Percentiles rank a stretch among this genome's conserved stretches.
Conservation (phyloP, 2,113 vertebrate genomes). For the Rhinogobius similis region DNA sequence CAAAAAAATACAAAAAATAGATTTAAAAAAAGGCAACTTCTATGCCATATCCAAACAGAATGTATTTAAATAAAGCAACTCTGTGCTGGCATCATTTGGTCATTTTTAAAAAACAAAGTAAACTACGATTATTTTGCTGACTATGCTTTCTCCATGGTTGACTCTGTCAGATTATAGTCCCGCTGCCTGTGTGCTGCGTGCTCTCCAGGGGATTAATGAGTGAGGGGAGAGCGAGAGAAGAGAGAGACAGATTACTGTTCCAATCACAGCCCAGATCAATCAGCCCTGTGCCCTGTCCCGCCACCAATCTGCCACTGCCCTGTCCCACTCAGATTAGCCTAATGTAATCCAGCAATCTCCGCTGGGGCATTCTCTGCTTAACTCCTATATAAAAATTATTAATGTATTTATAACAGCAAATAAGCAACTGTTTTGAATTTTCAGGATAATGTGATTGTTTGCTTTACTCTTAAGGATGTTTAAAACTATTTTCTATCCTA, state of each 20-base stretch:
- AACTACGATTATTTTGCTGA: background rate
- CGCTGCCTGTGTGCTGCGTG: conserved; percentile 15
- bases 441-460: too few relatives aligned
- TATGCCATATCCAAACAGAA: conserved; percentile 16
- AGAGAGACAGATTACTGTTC: conserved; percentile 41
- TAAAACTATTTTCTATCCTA: too few relatives aligned
- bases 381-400: too few relatives aligned
- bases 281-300: conserved; percentile 13
- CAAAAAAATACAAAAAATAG: conserved; percentile 3
- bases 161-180: conserved; percentile 2
- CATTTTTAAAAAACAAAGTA: too few relatives aligned
- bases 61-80: background rate
- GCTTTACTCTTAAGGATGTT: too few relatives aligned
- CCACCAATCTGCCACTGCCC: conserved; percentile 14
- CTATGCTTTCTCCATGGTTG: background rate
- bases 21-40: background rate
- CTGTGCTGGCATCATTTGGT: conserved; percentile 1
- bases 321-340: conserved; percentile 14
- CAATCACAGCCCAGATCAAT: conserved; percentile 42
- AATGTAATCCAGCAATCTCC: conserved; percentile 19
- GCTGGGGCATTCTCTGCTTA: background rate
- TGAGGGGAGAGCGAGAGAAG: conserved; percentile 21
- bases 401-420: too few relatives aligned
- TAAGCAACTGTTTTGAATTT: too few relatives aligned
- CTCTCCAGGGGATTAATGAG: conserved; percentile 54